Conservation (phyloP, 2,797 vertebrate genomes). For the Malurus leucopterus region DNA sequence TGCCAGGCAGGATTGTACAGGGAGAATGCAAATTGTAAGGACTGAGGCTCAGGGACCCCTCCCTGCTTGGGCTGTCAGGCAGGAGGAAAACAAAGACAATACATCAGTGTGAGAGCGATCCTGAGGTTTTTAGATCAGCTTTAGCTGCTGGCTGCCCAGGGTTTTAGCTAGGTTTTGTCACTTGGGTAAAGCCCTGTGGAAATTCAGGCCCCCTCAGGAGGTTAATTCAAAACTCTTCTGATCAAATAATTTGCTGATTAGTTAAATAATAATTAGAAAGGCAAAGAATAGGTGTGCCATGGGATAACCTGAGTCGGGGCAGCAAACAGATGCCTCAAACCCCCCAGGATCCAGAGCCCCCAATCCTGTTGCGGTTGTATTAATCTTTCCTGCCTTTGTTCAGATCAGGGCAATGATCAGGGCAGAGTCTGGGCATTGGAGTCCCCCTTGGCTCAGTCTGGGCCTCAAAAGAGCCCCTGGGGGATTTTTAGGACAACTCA, state of each 20-base stretch:
- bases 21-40: constrained; percentile 50
- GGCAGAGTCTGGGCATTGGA: not conserved
- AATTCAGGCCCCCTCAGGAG: not conserved
- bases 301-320: not conserved
- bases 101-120: not conserved
- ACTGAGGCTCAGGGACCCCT: not conserved
- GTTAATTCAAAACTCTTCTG: not conserved
- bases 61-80: not conserved
- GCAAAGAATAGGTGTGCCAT: not conserved
- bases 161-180: not conserved
- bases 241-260: not conserved
- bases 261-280: not conserved
- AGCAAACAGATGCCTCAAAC: not conserved
- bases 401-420: not conserved
- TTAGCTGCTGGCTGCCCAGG: not conserved
- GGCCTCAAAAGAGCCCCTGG: not conserved
- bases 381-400: not conserved
- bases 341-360: accelerated
- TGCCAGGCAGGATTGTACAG: not conserved
- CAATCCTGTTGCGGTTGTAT: accelerated
- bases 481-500: not conserved
- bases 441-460: not conserved
- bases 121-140: not conserved
- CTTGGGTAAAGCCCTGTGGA: not conserved
- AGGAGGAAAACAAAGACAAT: not conserved